Conservation (phyloP, 2,113 vertebrate genomes). For the Spizaetus ornatus region DNA sequence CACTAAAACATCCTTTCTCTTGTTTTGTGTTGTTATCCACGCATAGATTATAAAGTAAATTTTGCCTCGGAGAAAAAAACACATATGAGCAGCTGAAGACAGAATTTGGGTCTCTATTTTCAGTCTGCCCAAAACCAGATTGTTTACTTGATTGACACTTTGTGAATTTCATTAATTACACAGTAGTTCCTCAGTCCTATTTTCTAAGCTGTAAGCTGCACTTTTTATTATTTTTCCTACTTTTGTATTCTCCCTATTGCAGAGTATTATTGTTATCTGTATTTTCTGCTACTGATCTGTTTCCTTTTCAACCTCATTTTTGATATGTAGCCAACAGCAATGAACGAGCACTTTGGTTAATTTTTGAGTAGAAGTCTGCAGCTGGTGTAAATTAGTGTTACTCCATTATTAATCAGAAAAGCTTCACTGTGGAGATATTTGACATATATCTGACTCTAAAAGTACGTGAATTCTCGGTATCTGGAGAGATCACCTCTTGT, state of each 20-base stretch:
- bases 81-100: neutral
- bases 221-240: neutral
- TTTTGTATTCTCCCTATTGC: neutral
- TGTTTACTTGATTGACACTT: constrained; percentile 40
- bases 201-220: neutral
- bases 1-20: neutral
- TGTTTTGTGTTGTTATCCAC: constrained; percentile 4
- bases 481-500: neutral
- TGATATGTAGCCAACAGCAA: neutral
- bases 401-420: constrained; percentile 14
- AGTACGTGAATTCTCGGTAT: neutral
- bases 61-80: constrained; percentile 22
- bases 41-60: constrained; percentile 8
- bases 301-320: neutral
- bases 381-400: constrained; percentile 14
- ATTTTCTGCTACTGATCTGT: neutral
- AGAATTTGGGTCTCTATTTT: constrained; percentile 26
- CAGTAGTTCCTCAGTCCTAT: neutral
- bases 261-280: neutral
- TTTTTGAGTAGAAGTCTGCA: constrained; percentile 22
- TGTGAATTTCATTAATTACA: constrained; percentile 46
- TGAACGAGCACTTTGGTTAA: constrained; percentile 12
- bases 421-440: neutral
- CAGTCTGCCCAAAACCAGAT: neutral
- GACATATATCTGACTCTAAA: neutral